Percentiles rank a stretch among this genome's conserved stretches.
Evolutionary conservation across 2,797 vertebrate species (phyloP).

Genomic region (Arnoldichthys spilopterus): DNA sequence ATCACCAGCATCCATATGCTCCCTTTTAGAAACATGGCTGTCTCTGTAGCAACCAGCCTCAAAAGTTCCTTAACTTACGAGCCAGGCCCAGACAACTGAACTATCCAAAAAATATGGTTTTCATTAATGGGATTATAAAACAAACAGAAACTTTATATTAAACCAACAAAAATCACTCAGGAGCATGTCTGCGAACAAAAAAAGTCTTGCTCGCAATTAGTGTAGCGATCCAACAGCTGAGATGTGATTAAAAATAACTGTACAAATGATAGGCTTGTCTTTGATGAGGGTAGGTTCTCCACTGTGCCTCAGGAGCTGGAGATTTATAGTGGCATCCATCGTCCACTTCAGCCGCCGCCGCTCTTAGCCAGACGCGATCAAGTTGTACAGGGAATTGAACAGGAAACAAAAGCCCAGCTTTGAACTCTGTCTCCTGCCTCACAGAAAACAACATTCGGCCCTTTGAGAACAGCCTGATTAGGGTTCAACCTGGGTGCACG

Average conservation of each 20-base stretch:
- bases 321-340: slow-evolving; percentile 43
- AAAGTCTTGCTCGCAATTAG: slow-evolving; percentile 44
- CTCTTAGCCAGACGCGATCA: slow-evolving; percentile 63
- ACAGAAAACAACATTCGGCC: slow-evolving; percentile 43
- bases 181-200: slow-evolving; percentile 1
- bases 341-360: slow-evolving; percentile 41
- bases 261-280: slow-evolving; percentile 25
- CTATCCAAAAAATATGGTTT: slow-evolving; percentile 69
- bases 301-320: neutral
- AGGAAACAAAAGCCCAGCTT: slow-evolving; percentile 67
- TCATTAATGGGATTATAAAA: slow-evolving; percentile 67
- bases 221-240: slow-evolving; percentile 28
- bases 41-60: slow-evolving; percentile 64
- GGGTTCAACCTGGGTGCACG: slow-evolving; percentile 47
- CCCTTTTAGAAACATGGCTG: slow-evolving; percentile 55
- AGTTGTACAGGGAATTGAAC: slow-evolving; percentile 60
- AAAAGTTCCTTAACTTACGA: slow-evolving; percentile 67
- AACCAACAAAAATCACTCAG: slow-evolving; percentile 40
- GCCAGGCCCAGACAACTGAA: slow-evolving; percentile 59
- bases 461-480: slow-evolving; percentile 48
- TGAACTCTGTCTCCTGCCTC: slow-evolving; percentile 47
- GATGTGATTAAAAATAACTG: slow-evolving; percentile 33
- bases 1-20: slow-evolving; percentile 68
- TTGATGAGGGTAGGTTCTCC: slow-evolving; percentile 29
- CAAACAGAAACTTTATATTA: slow-evolving; percentile 45